A percentile compares a stretch with the other conserved stretches of the same genome.
Conservation (phyloP, 2,797 vertebrate species). For the Myoxocephalus aenaeus region DNA sequence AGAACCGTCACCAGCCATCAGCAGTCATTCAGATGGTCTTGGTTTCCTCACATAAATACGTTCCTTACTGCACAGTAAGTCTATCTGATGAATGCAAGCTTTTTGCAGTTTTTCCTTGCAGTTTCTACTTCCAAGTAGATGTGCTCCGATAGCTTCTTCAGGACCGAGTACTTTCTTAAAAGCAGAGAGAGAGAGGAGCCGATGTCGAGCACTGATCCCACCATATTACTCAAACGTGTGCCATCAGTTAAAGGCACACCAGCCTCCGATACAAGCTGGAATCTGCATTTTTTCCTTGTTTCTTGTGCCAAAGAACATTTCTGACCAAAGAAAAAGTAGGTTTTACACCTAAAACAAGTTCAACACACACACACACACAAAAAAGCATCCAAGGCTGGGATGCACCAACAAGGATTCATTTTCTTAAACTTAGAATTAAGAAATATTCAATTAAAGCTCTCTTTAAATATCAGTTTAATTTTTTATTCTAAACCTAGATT, state of each 20-base stretch:
- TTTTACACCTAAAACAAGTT: background rate
- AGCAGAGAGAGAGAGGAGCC: background rate
- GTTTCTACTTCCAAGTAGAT: background rate
- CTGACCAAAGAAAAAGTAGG: background rate
- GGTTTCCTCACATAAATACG: background rate
- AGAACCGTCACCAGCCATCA: background rate
- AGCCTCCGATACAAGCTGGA: background rate
- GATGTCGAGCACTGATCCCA: background rate
- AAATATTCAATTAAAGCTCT: background rate
- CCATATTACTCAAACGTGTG: slow-evolving; percentile 5
- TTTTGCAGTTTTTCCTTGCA: background rate
- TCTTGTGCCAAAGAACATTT: background rate
- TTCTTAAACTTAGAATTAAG: background rate
- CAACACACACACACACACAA: background rate
- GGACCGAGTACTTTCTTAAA: background rate
- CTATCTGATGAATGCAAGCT: background rate
- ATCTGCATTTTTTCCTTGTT: no score
- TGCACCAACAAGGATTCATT: no score
- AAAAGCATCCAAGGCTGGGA: no score
- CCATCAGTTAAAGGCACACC: background rate
- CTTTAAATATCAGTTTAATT: background rate
- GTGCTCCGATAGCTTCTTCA: background rate
- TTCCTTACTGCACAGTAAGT: background rate
- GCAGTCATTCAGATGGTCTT: no score
- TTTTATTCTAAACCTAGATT: no score